These are phyloP conservation scores for Cosmopolites sordidus DNA, from an alignment of 2,888 invertebrate genomes.

Conservation along the genomic window DNA sequence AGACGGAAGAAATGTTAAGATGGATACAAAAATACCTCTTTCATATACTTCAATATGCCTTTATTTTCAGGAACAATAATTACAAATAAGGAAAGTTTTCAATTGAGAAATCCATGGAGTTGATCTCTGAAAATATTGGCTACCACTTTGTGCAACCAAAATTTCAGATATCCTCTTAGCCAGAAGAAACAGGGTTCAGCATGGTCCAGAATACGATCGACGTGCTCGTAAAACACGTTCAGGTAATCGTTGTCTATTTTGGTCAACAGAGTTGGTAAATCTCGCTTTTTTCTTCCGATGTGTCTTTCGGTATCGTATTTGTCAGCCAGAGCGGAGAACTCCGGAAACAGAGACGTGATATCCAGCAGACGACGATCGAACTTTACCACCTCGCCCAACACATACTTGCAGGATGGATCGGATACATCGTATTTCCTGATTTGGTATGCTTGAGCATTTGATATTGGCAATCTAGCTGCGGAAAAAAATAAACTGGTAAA, in stretches of 20 bases:
- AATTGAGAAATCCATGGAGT: background rate
- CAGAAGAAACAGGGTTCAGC: background rate
- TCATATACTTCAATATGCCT: too few species aligned
- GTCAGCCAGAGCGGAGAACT: background rate
- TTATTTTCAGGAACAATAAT: too few species aligned
- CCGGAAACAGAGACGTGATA: background rate
- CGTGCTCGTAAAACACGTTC: background rate
- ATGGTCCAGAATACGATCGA: background rate
- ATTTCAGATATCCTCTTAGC: constrained; percentile 1
- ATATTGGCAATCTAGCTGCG: background rate
- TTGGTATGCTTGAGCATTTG: background rate
- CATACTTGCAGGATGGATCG: constrained; percentile 2
- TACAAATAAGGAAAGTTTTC: too few species aligned
- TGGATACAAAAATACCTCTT: too few species aligned
- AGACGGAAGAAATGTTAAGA: too few species aligned
- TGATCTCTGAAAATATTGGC: background rate
- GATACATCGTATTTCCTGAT: background rate
- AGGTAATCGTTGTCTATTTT: background rate
- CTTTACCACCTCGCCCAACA: background rate
- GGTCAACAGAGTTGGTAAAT: background rate
- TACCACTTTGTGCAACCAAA: background rate
- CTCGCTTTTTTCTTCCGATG: background rate
- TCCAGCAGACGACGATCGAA: constrained; percentile 2
- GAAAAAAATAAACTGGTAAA: background rate
- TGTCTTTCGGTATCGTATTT: background rate